Evolutionary conservation across 2,888 invertebrate species (phyloP).

Genomic region (Xanthorhoe spadicearia): DNA sequence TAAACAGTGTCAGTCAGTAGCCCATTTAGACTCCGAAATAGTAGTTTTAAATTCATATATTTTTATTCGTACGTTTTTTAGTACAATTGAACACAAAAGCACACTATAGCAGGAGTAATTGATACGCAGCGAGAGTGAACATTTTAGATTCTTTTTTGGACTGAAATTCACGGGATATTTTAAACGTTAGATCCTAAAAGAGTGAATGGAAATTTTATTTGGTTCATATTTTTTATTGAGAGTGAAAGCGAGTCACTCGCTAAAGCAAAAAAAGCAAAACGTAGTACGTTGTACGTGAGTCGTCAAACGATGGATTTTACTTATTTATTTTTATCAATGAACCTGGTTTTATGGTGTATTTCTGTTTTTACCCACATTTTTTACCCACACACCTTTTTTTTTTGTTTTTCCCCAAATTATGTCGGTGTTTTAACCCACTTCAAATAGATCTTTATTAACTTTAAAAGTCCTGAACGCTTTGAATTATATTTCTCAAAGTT

Average conservation of each 20-base stretch:
- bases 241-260: conserved; percentile 49
- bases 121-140: conserved; percentile 42
- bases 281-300: conserved; percentile 39
- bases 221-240: conserved; percentile 49
- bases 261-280: conserved; percentile 38
- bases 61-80: not conserved
- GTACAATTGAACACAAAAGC: not conserved
- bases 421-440: no score
- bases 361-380: no score
- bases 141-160: conserved; percentile 43
- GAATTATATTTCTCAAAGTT: not conserved
- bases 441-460: no score
- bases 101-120: not conserved
- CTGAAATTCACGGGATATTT: conserved; percentile 41
- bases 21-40: no score
- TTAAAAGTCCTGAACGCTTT: not conserved
- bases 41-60: no score
- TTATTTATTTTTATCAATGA: conserved; percentile 42
- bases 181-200: conserved; percentile 52
- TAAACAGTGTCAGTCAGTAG: no score
- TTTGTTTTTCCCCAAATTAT: no score
- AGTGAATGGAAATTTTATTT: conserved; percentile 48
- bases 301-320: conserved; percentile 40
- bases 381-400: no score
- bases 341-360: conserved; percentile 19